Conservation (phyloP, 92 coral and sea anemone species). For the Muricea muricata region DNA sequence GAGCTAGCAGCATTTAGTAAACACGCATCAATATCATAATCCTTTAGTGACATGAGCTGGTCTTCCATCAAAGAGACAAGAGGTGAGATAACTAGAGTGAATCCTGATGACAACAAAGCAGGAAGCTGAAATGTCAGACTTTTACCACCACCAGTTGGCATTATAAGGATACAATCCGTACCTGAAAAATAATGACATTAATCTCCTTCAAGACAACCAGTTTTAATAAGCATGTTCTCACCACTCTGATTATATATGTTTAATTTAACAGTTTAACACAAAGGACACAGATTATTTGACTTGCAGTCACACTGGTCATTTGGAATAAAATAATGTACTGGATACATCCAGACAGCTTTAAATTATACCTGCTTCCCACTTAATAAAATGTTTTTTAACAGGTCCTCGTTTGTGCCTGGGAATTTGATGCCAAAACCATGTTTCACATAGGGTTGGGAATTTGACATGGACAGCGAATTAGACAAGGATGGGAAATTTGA, state of each 20-base stretch:
- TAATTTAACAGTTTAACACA: background rate
- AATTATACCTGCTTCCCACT: no score
- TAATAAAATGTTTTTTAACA: no score
- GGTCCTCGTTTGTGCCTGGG: no score
- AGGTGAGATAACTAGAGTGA: slow-evolving; percentile 93
- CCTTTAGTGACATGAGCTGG: slow-evolving; percentile 83
- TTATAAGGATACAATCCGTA: slow-evolving; percentile 86
- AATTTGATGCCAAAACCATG: no score
- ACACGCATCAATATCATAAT: slow-evolving; percentile 68
- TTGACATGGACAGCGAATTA: no score
- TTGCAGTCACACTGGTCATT: no score
- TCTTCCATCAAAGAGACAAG: slow-evolving; percentile 93
- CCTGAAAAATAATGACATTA: slow-evolving; percentile 11
- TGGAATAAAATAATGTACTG: no score
- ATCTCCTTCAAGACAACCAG: background rate
- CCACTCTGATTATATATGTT: background rate
- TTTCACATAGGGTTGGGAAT: no score
- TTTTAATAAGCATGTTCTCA: background rate
- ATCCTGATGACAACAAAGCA: slow-evolving; percentile 80
- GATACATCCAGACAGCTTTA: no score
- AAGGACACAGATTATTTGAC: no score
- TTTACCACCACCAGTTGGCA: slow-evolving; percentile 99
- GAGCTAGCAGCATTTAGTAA: slow-evolving; percentile 82
- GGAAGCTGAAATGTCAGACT: slow-evolving; percentile 93
- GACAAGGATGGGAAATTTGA: no score